Evolutionary conservation across 2,888 invertebrate species (phyloP).

Genomic region (Tetragonula carbonaria): DNA sequence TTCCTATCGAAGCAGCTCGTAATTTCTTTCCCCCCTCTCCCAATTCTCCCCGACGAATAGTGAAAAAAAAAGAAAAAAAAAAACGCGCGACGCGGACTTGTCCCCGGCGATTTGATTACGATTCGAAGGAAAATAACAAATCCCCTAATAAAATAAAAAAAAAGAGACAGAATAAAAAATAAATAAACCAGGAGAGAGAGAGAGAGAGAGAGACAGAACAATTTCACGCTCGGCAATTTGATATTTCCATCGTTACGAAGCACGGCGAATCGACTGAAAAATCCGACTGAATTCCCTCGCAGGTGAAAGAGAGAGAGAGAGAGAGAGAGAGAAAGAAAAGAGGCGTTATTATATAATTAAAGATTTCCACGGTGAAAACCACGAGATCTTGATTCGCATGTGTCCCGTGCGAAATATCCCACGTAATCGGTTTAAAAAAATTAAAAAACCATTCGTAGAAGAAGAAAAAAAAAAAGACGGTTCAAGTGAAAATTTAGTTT

Average conservation of each 20-base stretch:
- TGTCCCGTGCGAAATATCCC: too few species aligned
- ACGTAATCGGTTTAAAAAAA: too few species aligned
- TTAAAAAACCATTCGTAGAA: too few species aligned
- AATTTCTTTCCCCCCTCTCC: not conserved
- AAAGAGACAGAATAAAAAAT: not conserved
- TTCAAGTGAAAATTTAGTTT: too few species aligned
- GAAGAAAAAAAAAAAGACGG: not conserved
- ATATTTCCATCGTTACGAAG: not conserved
- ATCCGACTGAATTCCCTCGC: not conserved
- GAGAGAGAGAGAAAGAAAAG: too few species aligned
- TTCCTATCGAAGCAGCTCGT: not conserved
- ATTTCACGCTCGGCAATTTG: not conserved
- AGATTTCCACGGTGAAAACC: not conserved
- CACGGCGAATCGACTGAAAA: not conserved
- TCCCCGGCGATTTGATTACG: conserved; percentile 1
- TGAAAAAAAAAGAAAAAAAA: not conserved
- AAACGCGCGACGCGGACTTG: not conserved
- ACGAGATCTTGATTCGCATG: too few species aligned
- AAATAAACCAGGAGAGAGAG: not conserved
- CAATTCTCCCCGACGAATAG: not conserved
- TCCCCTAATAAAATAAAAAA: conserved; percentile 1
- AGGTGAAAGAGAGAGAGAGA: too few species aligned
- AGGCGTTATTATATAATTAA: not conserved
- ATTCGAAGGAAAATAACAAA: conserved; percentile 1
- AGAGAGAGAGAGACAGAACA: too few species aligned